A percentile compares a stretch with the other conserved stretches of the same genome.
These are phyloP conservation scores for Scarus forsteni DNA, from an alignment of 2,797 vertebrate species.

Conservation along the genomic window DNA sequence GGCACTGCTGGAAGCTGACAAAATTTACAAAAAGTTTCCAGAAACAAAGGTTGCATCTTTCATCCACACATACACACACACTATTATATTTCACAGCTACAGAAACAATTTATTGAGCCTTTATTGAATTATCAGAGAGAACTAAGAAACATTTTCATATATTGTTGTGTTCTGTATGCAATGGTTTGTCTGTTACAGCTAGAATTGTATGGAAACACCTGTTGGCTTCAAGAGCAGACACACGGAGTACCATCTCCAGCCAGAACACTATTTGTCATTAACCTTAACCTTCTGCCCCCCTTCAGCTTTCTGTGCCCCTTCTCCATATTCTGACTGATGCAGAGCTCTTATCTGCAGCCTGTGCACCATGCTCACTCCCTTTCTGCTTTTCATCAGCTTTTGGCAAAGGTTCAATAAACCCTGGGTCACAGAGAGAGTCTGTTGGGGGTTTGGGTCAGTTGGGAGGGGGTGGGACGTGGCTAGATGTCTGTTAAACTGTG, in stretches of 20 bases:
- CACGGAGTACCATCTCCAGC: neutral
- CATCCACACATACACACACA: too few species aligned
- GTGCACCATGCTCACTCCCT: constrained; percentile 50
- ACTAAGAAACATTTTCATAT: too few species aligned
- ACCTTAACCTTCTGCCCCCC: constrained; percentile 3
- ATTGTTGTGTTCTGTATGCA: too few species aligned
- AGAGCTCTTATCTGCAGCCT: constrained; percentile 52
- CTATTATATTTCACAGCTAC: too few species aligned
- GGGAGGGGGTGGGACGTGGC: neutral
- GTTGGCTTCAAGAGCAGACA: neutral
- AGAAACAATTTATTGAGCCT: too few species aligned
- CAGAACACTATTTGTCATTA: constrained; percentile 3
- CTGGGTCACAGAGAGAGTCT: constrained; percentile 10
- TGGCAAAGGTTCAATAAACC: constrained; percentile 51
- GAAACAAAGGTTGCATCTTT: too few species aligned
- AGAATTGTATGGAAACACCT: neutral
- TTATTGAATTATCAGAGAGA: too few species aligned
- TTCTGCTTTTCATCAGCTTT: constrained; percentile 65
- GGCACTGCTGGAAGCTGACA: too few species aligned
- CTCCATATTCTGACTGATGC: constrained; percentile 36
- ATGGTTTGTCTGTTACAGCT: too few species aligned
- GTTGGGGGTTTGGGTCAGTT: neutral
- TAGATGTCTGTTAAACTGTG: constrained; percentile 21
- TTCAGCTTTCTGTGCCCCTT: constrained; percentile 3
- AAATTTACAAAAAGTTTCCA: too few species aligned